A percentile compares a stretch with the other conserved stretches of the same genome.
phyloP scores from a whole-genome alignment of 2,113 vertebrate species.

The Hippoglossus stenolepis region DNA sequence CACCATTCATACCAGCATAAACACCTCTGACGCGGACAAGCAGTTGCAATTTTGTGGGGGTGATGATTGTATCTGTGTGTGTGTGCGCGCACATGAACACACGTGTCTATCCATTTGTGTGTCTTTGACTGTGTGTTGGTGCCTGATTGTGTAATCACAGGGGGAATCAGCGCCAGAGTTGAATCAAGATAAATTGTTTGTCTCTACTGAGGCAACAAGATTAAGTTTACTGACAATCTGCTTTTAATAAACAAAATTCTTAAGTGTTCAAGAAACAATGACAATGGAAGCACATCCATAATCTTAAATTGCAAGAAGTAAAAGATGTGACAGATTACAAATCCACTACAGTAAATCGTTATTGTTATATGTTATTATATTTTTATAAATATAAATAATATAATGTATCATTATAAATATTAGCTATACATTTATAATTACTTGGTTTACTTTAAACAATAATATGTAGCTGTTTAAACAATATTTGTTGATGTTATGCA shows the following conservation, averaged over 20 bases:
- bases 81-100: neutral
- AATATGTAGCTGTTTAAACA: no score
- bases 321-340: no score
- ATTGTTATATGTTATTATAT: no score
- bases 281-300: neutral
- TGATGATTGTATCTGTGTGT: conserved; percentile 39
- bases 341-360: no score
- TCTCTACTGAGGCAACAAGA: conserved; percentile 10
- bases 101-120: neutral
- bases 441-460: no score
- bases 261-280: neutral
- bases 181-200: conserved; percentile 19
- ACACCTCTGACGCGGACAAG: conserved; percentile 66
- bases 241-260: neutral
- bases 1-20: conserved; percentile 72
- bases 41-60: conserved; percentile 47
- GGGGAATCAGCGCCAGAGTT: neutral
- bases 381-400: no score
- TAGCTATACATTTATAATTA: no score
- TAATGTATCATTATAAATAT: no score
- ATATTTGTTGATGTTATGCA: no score
- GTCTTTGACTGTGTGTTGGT: neutral
- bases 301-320: no score
- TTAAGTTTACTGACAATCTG: conserved; percentile 1
- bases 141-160: conserved; percentile 24